These are phyloP conservation scores for Heteromormyrus szaboi DNA, from an alignment of 2,797 vertebrate genomes.

Conservation along the genomic window DNA sequence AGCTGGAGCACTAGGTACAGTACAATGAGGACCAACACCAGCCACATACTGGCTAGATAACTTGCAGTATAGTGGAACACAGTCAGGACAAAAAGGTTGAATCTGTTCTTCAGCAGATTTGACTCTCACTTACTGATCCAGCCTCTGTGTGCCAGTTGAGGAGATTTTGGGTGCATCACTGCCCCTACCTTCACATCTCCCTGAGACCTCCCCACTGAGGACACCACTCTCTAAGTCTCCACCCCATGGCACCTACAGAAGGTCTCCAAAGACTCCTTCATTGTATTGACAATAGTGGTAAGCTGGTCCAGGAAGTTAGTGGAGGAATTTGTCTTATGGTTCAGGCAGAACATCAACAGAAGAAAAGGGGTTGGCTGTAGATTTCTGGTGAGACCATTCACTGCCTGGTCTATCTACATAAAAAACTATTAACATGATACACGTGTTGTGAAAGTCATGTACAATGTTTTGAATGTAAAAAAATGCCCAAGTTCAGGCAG, in stretches of 20 bases:
- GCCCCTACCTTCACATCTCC: neutral
- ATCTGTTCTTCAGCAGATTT: neutral
- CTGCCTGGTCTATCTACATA: neutral
- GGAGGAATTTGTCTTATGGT: neutral
- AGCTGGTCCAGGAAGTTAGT: neutral
- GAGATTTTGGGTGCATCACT: neutral
- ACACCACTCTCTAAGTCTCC: neutral
- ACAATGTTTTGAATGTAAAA: neutral
- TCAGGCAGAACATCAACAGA: neutral
- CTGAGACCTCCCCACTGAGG: neutral
- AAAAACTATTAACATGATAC: neutral
- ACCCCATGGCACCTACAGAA: neutral
- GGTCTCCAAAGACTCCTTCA: neutral
- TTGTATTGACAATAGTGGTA: neutral
- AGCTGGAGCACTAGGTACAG: neutral
- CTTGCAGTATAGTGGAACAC: neutral
- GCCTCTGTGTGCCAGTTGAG: neutral
- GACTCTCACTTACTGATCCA: neutral
- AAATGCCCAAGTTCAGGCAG: neutral
- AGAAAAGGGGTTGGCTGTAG: neutral
- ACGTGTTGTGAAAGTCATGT: neutral
- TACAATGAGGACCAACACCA: neutral
- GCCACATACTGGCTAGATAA: neutral
- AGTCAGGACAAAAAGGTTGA: neutral
- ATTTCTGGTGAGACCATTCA: neutral